phyloP scores from a whole-genome alignment of 2,888 invertebrate species.

The Aproaerema taeniolella region DNA sequence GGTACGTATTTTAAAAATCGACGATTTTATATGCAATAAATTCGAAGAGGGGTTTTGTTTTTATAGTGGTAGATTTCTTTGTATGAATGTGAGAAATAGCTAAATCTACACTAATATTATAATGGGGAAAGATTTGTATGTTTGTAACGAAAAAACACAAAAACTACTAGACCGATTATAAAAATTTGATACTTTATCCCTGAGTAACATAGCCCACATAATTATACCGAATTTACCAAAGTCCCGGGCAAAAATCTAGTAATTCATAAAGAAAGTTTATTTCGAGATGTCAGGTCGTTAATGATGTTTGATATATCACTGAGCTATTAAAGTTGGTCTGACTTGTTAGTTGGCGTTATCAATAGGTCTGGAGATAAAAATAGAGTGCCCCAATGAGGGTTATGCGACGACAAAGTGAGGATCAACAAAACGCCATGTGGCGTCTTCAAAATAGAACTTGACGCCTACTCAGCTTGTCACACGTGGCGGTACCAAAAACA shows the following conservation, averaged over 20 bases:
- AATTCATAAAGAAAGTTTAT: constrained; percentile 45
- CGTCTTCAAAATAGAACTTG: constrained; percentile 57
- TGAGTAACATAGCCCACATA: too few species aligned
- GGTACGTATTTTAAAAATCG: constrained; percentile 40
- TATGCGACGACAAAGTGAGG: constrained; percentile 67
- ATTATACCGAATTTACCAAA: too few species aligned
- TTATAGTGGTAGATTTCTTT: constrained; percentile 27
- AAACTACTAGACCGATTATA: too few species aligned
- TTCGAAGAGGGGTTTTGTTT: constrained; percentile 27
- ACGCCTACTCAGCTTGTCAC: constrained; percentile 54
- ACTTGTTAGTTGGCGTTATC: constrained; percentile 52
- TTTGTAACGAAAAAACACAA: too few species aligned
- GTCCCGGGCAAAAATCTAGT: too few species aligned
- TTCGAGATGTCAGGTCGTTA: constrained; percentile 44
- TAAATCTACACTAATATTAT: too few species aligned
- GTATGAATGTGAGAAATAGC: constrained; percentile 29
- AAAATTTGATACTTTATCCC: too few species aligned
- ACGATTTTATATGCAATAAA: constrained; percentile 31
- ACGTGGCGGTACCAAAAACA: constrained; percentile 71
- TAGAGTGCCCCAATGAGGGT: constrained; percentile 61
- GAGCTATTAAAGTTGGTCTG: constrained; percentile 61
- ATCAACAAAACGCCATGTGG: constrained; percentile 68
- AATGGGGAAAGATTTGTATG: too few species aligned
- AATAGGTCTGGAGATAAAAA: constrained; percentile 55
- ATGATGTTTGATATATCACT: constrained; percentile 53